phyloP scores from a whole-genome alignment of 2,797 vertebrate species.

The Vespertilio murinus region DNA sequence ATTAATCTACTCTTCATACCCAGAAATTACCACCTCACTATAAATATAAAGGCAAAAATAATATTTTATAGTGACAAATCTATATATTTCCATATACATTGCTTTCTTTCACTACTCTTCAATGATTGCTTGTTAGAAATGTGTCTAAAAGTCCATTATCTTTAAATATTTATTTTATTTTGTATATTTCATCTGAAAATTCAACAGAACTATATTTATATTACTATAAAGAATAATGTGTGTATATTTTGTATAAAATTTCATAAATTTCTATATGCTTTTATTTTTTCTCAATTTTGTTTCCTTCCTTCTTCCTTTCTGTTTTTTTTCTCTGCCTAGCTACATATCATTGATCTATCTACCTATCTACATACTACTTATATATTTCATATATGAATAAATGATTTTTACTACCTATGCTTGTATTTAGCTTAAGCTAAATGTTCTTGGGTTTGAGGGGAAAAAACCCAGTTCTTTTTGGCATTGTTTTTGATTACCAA shows the following conservation, averaged over 20 bases:
- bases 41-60: not conserved
- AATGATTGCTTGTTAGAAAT: not conserved
- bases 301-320: not conserved
- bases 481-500: conserved; percentile 64
- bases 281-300: not conserved
- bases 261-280: not conserved
- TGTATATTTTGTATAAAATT: not conserved
- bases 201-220: not conserved
- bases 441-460: conserved; percentile 53
- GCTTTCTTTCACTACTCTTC: not conserved
- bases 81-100: not conserved
- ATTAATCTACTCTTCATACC: not conserved
- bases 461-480: conserved; percentile 76
- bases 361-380: not conserved
- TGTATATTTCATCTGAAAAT: not conserved
- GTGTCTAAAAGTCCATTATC: not conserved
- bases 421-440: conserved; percentile 74
- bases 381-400: conserved; percentile 72
- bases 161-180: not conserved
- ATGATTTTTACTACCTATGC: conserved; percentile 79
- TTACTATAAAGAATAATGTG: not conserved
- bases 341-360: not conserved
- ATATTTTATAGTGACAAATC: not conserved
- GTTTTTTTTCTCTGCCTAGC: not conserved
- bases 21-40: not conserved